Conservation (phyloP, 1,140 invertebrate species). For the Eupristina koningsbergeri region DNA sequence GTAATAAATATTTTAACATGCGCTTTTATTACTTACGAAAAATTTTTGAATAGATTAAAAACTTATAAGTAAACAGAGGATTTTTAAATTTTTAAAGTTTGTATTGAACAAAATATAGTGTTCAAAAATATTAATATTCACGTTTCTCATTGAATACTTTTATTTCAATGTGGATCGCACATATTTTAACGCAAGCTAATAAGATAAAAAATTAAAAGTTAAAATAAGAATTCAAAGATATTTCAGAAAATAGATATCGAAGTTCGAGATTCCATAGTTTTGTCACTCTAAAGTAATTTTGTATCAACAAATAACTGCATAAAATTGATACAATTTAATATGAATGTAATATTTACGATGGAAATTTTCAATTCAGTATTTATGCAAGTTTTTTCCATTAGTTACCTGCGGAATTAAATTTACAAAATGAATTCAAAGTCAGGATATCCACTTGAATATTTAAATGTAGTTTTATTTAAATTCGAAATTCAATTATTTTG, state of each 20-base stretch:
- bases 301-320: no score
- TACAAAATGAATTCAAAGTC: constrained; percentile 27
- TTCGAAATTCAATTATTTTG: constrained; percentile 26
- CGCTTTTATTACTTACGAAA: no score
- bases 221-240: not conserved
- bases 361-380: not conserved
- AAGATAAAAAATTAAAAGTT: not conserved
- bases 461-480: not conserved
- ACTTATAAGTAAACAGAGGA: no score
- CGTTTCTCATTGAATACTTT: no score
- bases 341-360: not conserved
- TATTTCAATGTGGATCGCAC: no score
- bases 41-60: no score
- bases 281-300: not conserved
- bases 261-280: not conserved
- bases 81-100: no score
- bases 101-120: no score
- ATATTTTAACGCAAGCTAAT: not conserved
- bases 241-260: not conserved
- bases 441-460: constrained; percentile 28
- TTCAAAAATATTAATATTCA: no score
- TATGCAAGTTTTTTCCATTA: not conserved
- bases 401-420: not conserved
- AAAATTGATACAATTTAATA: no score
- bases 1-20: no score